Conservation (phyloP, 1,140 invertebrate genomes). For the Probaryconus sp. region DNA sequence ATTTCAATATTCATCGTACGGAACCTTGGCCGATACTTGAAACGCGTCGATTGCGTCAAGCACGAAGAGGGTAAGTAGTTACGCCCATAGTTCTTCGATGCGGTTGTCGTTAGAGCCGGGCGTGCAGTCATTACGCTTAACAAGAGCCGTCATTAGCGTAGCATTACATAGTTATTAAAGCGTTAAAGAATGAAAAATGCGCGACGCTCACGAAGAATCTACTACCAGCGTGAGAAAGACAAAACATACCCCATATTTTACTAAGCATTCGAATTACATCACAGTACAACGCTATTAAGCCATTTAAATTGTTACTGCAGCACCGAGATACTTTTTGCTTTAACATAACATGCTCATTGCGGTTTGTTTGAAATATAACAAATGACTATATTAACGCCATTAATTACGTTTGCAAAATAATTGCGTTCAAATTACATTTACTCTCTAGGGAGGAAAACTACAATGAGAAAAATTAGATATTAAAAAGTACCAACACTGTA, state of each 20-base stretch:
- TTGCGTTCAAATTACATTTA: too few relatives aligned
- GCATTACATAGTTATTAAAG: slow-evolving; percentile 66
- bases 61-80: slow-evolving; percentile 53
- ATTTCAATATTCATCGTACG: slow-evolving; percentile 54
- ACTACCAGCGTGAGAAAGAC: slow-evolving; percentile 47
- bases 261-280: slow-evolving; percentile 42
- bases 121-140: slow-evolving; percentile 63
- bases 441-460: too few relatives aligned
- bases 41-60: slow-evolving; percentile 35
- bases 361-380: too few relatives aligned
- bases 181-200: slow-evolving; percentile 59
- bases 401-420: too few relatives aligned
- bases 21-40: slow-evolving; percentile 44
- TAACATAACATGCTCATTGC: too few relatives aligned
- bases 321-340: too few relatives aligned
- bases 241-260: slow-evolving; percentile 23
- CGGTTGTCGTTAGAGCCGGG: slow-evolving; percentile 54
- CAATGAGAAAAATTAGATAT: too few relatives aligned
- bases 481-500: too few relatives aligned
- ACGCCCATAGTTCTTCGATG: slow-evolving; percentile 44
- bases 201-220: slow-evolving; percentile 49
- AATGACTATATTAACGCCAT: too few relatives aligned
- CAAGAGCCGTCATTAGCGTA: slow-evolving; percentile 66
- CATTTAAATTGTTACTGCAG: too few relatives aligned
- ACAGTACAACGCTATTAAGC: slow-evolving; percentile 17